Evolutionary conservation across 2,888 invertebrate genomes (phyloP).

Genomic region (Carcina quercana): DNA sequence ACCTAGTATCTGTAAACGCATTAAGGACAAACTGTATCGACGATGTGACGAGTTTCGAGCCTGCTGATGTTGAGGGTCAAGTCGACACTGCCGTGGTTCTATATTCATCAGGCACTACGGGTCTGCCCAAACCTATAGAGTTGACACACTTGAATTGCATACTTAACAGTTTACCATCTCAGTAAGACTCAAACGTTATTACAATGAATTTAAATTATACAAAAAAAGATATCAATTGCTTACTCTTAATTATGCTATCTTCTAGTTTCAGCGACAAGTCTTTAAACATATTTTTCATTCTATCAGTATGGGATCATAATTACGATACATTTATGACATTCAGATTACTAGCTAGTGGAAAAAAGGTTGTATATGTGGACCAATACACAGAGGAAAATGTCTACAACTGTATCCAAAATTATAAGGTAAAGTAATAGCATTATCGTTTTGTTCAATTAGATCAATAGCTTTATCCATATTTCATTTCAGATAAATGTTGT

Average conservation of each 20-base stretch:
- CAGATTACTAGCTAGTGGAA: slow-evolving; percentile 42
- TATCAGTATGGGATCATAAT: slow-evolving; percentile 51
- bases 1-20: slow-evolving; percentile 27
- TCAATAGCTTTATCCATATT: too few relatives aligned
- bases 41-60: slow-evolving; percentile 44
- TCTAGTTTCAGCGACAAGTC: slow-evolving; percentile 38
- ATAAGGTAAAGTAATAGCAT: slow-evolving; percentile 27
- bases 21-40: slow-evolving; percentile 27
- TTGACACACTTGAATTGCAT: slow-evolving; percentile 75
- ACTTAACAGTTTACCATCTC: slow-evolving; percentile 38
- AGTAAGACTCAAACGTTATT: too few relatives aligned
- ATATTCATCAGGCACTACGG: slow-evolving; percentile 82
- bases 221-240: too few relatives aligned
- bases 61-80: slow-evolving; percentile 56
- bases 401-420: slow-evolving; percentile 30
- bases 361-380: slow-evolving; percentile 37
- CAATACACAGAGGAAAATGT: slow-evolving; percentile 22
- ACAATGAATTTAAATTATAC: too few relatives aligned
- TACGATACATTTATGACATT: slow-evolving; percentile 50
- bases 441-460: too few relatives aligned
- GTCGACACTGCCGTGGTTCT: slow-evolving; percentile 56
- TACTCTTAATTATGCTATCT: slow-evolving; percentile 12
- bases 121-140: slow-evolving; percentile 79
- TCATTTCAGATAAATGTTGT: slow-evolving; percentile 40
- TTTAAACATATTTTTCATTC: slow-evolving; percentile 35